Conservation (phyloP, 2,888 invertebrate genomes). For the Laothoe populi region DNA sequence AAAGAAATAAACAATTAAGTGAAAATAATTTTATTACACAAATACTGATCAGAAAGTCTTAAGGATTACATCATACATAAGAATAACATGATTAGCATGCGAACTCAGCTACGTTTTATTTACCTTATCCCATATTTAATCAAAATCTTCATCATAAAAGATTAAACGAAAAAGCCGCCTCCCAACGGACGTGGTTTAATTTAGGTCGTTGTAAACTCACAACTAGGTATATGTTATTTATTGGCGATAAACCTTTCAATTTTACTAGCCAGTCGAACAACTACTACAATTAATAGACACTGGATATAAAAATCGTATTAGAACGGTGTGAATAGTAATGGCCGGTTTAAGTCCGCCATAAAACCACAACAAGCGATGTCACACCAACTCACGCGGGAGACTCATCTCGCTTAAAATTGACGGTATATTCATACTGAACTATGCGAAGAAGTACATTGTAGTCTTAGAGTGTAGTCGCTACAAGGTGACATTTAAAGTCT, state of each 20-base stretch:
- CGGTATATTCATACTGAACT: neutral
- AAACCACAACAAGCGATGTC: slow-evolving; percentile 68
- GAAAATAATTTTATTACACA: neutral
- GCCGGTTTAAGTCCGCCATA: slow-evolving; percentile 66
- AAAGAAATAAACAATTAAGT: neutral
- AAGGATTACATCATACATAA: neutral
- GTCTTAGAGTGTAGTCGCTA: no score
- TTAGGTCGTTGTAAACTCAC: slow-evolving; percentile 44
- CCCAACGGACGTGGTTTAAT: slow-evolving; percentile 41
- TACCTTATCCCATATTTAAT: neutral
- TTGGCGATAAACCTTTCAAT: slow-evolving; percentile 64
- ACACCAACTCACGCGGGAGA: slow-evolving; percentile 54
- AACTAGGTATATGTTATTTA: slow-evolving; percentile 57
- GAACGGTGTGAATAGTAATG: slow-evolving; percentile 73
- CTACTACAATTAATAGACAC: slow-evolving; percentile 70
- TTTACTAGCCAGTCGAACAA: slow-evolving; percentile 66
- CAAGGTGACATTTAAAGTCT: neutral
- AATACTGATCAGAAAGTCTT: neutral
- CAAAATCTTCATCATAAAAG: slow-evolving; percentile 28
- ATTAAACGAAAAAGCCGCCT: slow-evolving; percentile 34
- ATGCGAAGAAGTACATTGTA: neutral
- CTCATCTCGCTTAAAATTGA: slow-evolving; percentile 43
- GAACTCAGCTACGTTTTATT: neutral
- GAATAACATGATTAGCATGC: neutral
- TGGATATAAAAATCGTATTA: slow-evolving; percentile 72